Evolutionary conservation across 2,797 vertebrate genomes (phyloP), one percentile per base, ranked within the genome.

Genomic region (Momotus momota): DNA sequence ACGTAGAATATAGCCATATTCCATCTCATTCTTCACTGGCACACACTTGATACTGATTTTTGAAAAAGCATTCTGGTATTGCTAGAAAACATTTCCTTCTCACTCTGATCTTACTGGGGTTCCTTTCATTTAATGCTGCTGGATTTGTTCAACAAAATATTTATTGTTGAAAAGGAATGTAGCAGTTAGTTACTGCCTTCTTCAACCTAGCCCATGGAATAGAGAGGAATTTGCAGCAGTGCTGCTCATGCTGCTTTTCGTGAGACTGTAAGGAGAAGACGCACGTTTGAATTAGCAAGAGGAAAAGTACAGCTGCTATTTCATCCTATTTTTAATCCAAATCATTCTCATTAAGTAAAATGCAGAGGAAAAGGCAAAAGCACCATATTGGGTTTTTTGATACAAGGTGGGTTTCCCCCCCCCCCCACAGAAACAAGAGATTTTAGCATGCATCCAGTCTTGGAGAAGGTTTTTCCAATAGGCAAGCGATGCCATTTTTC

Each of bases 401-500:
- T 35, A 35, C 35, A 35, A 7, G 35, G 35, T 35, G 35, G 35
- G 35, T 35, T 35, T 35, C 35, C 35, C 35, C 35, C 35, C 35
- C 35, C 7, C 35, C 8, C 35, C 35, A 7, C 35, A 35, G 35
- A 35, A 35, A 35, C 35, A 15, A 75, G 48, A 78, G 35, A 48
- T 35, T 41, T 98, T 95, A 99, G 21, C 90, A 73, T 2, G 98
- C 98, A 61, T 80, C 26, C 29, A 98, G 97, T 77, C 98, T 97
- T 85, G 98, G 97, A 35, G 98, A 98, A 71, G 97, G 97, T 8
- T 98, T 98, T 38, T 90, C 98, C 75, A 97, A 26, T 21, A 97
- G 97, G 96, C 97, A 96, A 51, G 95, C 87, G 65, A 98, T 97
- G 41, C 98, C 98, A 4, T 98, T 99, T 97, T 98, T 98, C 80